Percentiles rank a stretch among this genome's conserved stretches.
Conservation (phyloP, 2,888 invertebrate genomes). For the Nomada ruficornis region DNA sequence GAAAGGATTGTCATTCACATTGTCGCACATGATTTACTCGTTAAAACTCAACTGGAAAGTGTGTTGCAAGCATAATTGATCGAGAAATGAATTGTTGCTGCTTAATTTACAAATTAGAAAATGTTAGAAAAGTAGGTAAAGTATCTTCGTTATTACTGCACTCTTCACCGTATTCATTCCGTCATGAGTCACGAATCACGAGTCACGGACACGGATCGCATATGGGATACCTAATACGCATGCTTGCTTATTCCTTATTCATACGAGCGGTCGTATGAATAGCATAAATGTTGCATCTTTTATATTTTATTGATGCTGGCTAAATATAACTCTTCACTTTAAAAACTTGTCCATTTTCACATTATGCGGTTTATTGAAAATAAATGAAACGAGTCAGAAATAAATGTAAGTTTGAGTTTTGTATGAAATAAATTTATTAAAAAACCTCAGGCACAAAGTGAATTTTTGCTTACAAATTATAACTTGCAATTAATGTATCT, state of each 20-base stretch:
- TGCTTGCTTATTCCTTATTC: not conserved
- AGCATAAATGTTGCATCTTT: no score
- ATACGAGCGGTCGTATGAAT: no score
- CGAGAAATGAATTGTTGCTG: constrained; percentile 7
- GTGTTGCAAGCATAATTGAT: constrained; percentile 22
- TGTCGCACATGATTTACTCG: constrained; percentile 77
- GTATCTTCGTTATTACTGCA: constrained; percentile 6
- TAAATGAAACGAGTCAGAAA: not conserved
- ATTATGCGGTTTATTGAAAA: not conserved
- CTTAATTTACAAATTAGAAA: constrained; percentile 12
- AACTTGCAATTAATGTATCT: constrained; percentile 14
- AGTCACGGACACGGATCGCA: no score
- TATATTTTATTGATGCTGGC: no score
- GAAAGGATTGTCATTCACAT: constrained; percentile 83
- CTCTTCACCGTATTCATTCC: not conserved
- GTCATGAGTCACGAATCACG: not conserved
- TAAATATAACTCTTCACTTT: no score
- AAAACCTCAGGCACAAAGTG: constrained; percentile 63
- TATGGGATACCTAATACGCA: not conserved
- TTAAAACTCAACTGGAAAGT: constrained; percentile 25
- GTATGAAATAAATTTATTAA: constrained; percentile 66
- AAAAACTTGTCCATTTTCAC: not conserved
- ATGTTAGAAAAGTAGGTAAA: constrained; percentile 1
- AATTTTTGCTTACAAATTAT: constrained; percentile 32
- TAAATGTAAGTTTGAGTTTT: not conserved